Evolutionary conservation across 2,113 vertebrate genomes (phyloP).

Genomic region (Paradoxurus hermaphroditus): DNA sequence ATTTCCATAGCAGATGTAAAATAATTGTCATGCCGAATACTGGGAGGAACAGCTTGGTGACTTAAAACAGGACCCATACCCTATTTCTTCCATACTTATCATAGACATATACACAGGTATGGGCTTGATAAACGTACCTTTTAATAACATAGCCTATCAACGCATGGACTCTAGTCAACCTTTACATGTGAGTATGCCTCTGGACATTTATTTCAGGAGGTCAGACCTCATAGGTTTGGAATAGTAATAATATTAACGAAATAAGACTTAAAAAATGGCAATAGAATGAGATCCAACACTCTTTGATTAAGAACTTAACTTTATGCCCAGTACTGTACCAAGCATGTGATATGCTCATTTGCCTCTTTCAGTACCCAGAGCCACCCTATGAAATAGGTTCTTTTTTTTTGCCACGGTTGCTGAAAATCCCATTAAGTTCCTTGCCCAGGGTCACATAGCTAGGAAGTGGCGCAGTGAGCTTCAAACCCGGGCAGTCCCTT

Average conservation of each 20-base stretch:
- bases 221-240: not conserved
- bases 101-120: not conserved
- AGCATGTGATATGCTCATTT: not conserved
- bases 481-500: not conserved
- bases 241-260: not conserved
- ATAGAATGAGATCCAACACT: not conserved
- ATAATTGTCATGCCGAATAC: not conserved
- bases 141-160: not conserved
- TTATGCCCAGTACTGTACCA: not conserved
- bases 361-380: not conserved
- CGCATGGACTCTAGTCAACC: not conserved
- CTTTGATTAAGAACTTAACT: not conserved
- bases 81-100: not conserved
- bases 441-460: not conserved
- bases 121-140: not conserved
- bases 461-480: not conserved
- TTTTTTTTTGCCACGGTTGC: not conserved
- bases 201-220: not conserved
- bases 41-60: not conserved
- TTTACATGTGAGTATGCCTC: not conserved
- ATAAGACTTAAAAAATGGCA: not conserved
- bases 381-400: not conserved
- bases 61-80: not conserved
- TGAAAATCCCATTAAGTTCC: not conserved
- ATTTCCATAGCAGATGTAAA: conserved; percentile 26